Percentiles rank a stretch among this genome's conserved stretches.
Evolutionary conservation across 92 coral and sea anemone species (phyloP).

Genomic region (Paramuricea clavata): DNA sequence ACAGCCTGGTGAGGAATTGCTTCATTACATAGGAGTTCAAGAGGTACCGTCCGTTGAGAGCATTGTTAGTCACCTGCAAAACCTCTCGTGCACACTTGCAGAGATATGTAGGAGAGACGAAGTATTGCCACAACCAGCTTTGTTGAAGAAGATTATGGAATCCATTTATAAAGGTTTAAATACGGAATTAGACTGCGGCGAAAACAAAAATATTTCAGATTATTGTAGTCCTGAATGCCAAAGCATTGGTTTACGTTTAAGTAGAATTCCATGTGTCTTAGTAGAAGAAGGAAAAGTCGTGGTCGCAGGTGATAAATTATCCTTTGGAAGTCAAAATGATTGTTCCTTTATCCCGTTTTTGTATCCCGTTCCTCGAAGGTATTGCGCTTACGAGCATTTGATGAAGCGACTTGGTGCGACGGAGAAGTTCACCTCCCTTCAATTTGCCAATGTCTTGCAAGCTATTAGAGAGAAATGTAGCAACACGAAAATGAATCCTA

Average conservation of each 20-base stretch:
- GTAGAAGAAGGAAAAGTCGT: slow-evolving; percentile 55
- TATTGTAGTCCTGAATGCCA: slow-evolving; percentile 78
- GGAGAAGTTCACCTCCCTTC: slow-evolving; percentile 36
- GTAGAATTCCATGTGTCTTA: slow-evolving; percentile 46
- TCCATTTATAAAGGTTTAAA: slow-evolving; percentile 80
- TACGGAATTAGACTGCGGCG: slow-evolving; percentile 71
- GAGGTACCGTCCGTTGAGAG: slow-evolving; percentile 82
- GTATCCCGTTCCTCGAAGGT: slow-evolving; percentile 41
- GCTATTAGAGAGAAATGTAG: slow-evolving; percentile 32
- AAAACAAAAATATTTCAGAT: slow-evolving; percentile 71
- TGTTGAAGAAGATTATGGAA: slow-evolving; percentile 84
- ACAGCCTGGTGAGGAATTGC: slow-evolving; percentile 70
- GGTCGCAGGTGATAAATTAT: slow-evolving; percentile 37
- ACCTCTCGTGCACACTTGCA: slow-evolving; percentile 74
- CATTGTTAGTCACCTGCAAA: slow-evolving; percentile 84
- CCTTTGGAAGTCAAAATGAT: background rate
- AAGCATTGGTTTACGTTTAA: slow-evolving; percentile 69
- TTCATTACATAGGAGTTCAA: slow-evolving; percentile 84
- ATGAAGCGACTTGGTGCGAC: slow-evolving; percentile 54
- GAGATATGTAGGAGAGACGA: slow-evolving; percentile 91
- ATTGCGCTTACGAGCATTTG: slow-evolving; percentile 38
- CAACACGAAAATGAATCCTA: slow-evolving; percentile 33
- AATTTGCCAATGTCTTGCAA: slow-evolving; percentile 46
- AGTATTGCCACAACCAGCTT: slow-evolving; percentile 84
- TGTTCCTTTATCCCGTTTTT: slow-evolving; percentile 29